phyloP scores from a whole-genome alignment of 23 tunicate genomes.

The Trididemnum miniatum region DNA sequence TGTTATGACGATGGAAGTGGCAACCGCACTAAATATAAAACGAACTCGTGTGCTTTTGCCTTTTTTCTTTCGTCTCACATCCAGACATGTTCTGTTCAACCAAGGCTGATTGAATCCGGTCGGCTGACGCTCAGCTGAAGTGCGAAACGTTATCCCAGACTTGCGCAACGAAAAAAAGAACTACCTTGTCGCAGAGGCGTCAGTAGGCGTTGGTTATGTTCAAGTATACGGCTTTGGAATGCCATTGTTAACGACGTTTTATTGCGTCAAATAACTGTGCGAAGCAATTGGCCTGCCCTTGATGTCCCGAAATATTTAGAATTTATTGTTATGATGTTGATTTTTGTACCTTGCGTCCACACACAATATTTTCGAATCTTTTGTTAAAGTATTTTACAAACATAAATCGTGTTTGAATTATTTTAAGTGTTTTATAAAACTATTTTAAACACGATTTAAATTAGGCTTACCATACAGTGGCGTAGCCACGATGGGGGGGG shows the following conservation, averaged over 20 bases:
- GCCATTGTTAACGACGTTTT: not conserved
- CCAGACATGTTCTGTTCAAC: not conserved
- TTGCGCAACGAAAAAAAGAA: not conserved
- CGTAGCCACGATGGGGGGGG: no score
- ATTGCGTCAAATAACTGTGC: not conserved
- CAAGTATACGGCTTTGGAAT: not conserved
- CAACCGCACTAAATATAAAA: not conserved
- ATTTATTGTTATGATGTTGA: not conserved
- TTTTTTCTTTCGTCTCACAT: not conserved
- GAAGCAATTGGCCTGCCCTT: no score
- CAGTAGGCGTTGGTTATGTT: not conserved
- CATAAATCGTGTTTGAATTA: not conserved
- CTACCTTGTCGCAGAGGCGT: not conserved
- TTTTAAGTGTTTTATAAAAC: not conserved
- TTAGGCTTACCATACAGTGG: no score
- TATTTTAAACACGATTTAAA: no score
- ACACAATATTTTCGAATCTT: not conserved
- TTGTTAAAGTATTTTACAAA: not conserved
- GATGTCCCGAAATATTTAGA: not conserved
- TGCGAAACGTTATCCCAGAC: not conserved
- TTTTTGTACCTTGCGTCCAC: not conserved
- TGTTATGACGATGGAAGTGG: constrained; percentile 2
- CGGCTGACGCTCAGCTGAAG: no score
- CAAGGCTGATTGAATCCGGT: no score
- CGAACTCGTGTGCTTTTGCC: not conserved